phyloP scores from a whole-genome alignment of 2,113 vertebrate genomes.

The Tenrec ecaudatus region DNA sequence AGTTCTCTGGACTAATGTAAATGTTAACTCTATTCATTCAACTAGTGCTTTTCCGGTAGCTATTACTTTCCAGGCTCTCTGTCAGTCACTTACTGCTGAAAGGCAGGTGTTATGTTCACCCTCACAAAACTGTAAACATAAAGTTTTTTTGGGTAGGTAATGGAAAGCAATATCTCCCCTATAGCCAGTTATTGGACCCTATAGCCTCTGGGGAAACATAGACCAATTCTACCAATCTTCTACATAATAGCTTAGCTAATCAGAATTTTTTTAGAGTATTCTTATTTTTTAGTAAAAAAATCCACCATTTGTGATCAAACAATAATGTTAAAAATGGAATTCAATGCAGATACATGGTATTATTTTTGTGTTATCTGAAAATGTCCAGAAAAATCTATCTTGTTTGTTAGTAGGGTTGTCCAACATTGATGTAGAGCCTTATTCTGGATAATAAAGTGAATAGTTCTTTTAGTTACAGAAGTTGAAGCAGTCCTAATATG shows the following conservation, averaged over 20 bases:
- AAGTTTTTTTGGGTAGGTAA: not conserved
- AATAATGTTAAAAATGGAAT: not conserved
- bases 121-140: not conserved
- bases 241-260: not conserved
- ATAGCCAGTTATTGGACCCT: not conserved
- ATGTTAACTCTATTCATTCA: not conserved
- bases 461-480: not conserved
- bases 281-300: not conserved
- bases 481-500: not conserved
- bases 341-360: not conserved
- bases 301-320: not conserved
- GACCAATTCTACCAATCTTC: too few relatives aligned
- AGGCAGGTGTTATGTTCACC: not conserved
- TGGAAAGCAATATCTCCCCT: not conserved
- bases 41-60: not conserved
- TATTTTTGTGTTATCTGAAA: not conserved
- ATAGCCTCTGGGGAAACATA: not conserved
- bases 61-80: not conserved
- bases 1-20: not conserved
- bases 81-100: not conserved
- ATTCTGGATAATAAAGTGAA: not conserved
- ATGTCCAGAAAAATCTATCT: not conserved
- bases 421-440: not conserved
- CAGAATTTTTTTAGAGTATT: conserved; percentile 24
- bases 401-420: not conserved